Evolutionary conservation across 2,113 vertebrate species (phyloP), one percentile per base, ranked within the genome.

Genomic region (Phaethornis superciliosus): DNA sequence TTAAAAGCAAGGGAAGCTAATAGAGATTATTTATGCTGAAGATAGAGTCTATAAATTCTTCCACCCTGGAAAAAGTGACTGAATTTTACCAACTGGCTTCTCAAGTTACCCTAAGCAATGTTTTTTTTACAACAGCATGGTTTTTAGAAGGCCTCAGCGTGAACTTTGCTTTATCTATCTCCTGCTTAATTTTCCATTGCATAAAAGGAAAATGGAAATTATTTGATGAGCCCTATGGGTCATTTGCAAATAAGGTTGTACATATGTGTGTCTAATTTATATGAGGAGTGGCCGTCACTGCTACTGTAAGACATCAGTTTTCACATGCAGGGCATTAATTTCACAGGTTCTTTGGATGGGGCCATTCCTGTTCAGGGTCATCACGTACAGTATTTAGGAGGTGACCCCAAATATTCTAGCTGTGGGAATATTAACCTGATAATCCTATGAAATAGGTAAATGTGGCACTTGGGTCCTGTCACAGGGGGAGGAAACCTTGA

Each of bases 11-110:
- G 28, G 60, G 44, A 74, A 71, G 37, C 32, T 71, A 67, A 78
- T 67, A 47, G 80, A 83, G 60, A 44, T 47, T 58, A 40, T 88
- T 90, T 85, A n/a, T 78, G 72, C 44, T 94, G 90, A 65, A 84
- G 52, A 76, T 26, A 58, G 27, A 8, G 35, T 80, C 70, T 85
- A 17, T 82, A 85, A 23, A 58, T 52, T 88, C 74, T 68, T 74
- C 37, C 70, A 55, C 52, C 18, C 27, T 86, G 80, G 60, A 86
- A 90, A 93, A 88, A 56, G 52, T 88, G 37, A 63, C 56, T 81
- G 44, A 74, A 83, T 83, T 83, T 81, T 56, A 85, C 55, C 56
- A 81, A 30, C 81, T 65, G 40, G 21, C 59, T 90, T 95, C 90
- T 88, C 42, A 44, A 52, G 33, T 81, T 81, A 74, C 58, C 16